Conservation (phyloP, 2,888 invertebrate genomes). For the Homarus gammarus region DNA sequence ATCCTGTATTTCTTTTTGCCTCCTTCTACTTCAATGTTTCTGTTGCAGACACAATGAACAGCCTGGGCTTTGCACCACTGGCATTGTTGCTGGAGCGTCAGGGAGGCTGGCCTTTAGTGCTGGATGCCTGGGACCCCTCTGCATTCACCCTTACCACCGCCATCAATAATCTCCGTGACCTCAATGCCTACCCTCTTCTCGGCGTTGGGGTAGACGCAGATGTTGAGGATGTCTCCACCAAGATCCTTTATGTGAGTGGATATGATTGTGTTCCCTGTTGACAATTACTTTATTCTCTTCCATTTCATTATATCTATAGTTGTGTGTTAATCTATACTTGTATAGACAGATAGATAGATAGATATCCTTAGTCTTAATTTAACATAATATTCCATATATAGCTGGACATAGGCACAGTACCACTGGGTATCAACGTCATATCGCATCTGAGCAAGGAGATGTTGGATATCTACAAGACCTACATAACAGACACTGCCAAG, state of each 20-base stretch:
- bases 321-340: neutral
- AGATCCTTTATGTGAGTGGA: constrained; percentile 61
- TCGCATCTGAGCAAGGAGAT: neutral
- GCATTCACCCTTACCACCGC: constrained; percentile 48
- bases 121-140: constrained; percentile 42
- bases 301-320: neutral
- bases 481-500: constrained; percentile 59
- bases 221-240: constrained; percentile 44
- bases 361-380: too few species aligned
- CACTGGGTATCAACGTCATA: constrained; percentile 31
- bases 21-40: too few species aligned
- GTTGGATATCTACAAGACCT: constrained; percentile 44
- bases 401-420: constrained; percentile 45
- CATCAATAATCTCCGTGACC: constrained; percentile 43
- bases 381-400: too few species aligned
- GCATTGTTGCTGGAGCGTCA: constrained; percentile 4
- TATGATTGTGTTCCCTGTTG: too few species aligned
- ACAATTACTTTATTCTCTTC: neutral
- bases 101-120: constrained; percentile 73
- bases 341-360: too few species aligned
- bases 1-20: too few species aligned
- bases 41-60: constrained; percentile 55
- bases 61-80: constrained; percentile 57
- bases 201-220: constrained; percentile 50
- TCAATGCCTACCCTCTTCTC: constrained; percentile 58